Percentiles rank a stretch among this genome's conserved stretches.
Evolutionary conservation across 2,113 vertebrate species (phyloP).

Genomic region (Elachura formosa): DNA sequence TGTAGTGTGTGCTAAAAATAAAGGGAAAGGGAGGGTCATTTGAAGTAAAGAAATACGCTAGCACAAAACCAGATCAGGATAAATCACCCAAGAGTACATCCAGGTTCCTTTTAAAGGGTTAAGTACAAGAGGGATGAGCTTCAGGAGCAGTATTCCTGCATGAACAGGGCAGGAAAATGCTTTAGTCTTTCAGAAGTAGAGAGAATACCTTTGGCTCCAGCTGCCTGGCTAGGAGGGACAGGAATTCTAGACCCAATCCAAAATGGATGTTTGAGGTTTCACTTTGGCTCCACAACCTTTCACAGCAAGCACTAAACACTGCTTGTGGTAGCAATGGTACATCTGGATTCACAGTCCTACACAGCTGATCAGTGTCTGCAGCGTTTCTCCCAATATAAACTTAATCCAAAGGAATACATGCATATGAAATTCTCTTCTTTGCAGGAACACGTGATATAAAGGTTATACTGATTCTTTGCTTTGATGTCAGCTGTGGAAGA

Average conservation of each 20-base stretch:
- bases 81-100: background rate
- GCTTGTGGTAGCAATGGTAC: accelerated
- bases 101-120: background rate
- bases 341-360: background rate
- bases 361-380: background rate
- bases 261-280: background rate
- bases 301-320: accelerated
- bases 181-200: background rate
- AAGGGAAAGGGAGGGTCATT: background rate
- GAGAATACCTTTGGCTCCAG: background rate
- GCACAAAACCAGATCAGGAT: background rate
- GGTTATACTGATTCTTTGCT: background rate
- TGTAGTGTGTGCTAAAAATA: background rate
- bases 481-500: background rate
- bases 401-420: background rate
- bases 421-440: background rate
- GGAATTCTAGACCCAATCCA: background rate
- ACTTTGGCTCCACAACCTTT: background rate
- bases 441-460: background rate
- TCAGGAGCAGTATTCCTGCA: background rate
- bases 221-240: background rate
- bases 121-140: background rate
- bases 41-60: background rate
- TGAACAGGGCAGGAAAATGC: accelerated
- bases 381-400: background rate